phyloP scores from a whole-genome alignment of 2,888 invertebrate genomes.

The Dolichopus griseipennis region DNA sequence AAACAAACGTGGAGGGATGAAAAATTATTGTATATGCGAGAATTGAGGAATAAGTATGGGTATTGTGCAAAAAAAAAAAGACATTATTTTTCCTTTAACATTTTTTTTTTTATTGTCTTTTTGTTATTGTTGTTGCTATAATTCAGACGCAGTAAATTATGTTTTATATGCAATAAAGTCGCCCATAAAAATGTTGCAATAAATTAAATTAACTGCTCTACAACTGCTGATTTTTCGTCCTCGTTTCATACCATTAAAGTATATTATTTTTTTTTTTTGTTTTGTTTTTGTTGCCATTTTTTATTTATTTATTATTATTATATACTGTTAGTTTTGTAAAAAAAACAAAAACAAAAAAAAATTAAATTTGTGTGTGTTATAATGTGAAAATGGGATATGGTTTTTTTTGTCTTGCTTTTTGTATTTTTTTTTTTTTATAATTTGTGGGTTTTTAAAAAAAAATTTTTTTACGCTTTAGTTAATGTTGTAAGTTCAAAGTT shows the following conservation, averaged over 20 bases:
- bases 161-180: slow-evolving; percentile 46
- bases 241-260: slow-evolving; percentile 4
- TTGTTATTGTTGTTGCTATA: not conserved
- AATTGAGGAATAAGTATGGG: too few relatives aligned
- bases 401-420: not conserved
- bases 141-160: slow-evolving; percentile 41
- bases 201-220: slow-evolving; percentile 45
- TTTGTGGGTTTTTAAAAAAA: not conserved
- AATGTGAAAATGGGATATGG: not conserved
- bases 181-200: slow-evolving; percentile 45
- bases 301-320: slow-evolving; percentile 6
- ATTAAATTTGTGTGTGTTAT: not conserved
- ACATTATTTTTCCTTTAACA: not conserved
- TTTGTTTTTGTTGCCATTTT: not conserved
- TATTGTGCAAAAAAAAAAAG: not conserved
- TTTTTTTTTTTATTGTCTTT: not conserved
- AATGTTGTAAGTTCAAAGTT: too few relatives aligned
- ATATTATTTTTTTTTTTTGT: not conserved
- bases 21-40: too few relatives aligned
- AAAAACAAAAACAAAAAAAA: too few relatives aligned
- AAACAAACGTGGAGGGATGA: too few relatives aligned
- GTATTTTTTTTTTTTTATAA: not conserved
- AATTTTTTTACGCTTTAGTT: too few relatives aligned
- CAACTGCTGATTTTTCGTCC: slow-evolving; percentile 39
- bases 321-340: not conserved